Conservation (phyloP, 2,888 invertebrate genomes). For the Polia nebulosa region DNA sequence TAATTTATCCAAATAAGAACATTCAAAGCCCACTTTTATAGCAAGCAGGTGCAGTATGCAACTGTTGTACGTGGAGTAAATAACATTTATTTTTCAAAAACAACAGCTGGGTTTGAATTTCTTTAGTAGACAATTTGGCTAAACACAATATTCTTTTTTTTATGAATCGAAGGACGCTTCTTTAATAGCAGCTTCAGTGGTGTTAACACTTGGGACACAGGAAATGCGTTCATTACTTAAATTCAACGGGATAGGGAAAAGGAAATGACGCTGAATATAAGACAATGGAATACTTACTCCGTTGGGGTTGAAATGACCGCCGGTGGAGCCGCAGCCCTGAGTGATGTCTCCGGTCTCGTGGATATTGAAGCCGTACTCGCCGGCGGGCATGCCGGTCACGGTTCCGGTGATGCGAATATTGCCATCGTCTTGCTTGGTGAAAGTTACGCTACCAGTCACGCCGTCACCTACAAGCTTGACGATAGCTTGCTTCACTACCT, state of each 20-base stretch:
- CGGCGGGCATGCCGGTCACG: constrained; percentile 91
- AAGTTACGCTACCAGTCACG: constrained; percentile 82
- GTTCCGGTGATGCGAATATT: constrained; percentile 92
- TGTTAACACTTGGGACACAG: background rate
- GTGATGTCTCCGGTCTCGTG: constrained; percentile 94
- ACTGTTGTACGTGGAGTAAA: too few relatives aligned
- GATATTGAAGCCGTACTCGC: constrained; percentile 94
- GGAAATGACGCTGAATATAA: background rate
- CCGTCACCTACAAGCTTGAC: constrained; percentile 70
- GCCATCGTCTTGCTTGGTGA: constrained; percentile 91
- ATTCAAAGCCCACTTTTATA: background rate
- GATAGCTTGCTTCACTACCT: constrained; percentile 72
- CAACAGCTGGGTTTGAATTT: too few relatives aligned
- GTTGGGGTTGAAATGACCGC: constrained; percentile 95
- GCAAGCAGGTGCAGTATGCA: too few relatives aligned
- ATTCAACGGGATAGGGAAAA: too few relatives aligned
- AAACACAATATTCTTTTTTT: background rate
- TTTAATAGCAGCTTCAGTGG: background rate
- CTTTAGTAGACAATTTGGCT: background rate
- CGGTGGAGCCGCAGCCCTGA: constrained; percentile 93
- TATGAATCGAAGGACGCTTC: background rate
- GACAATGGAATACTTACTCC: constrained; percentile 89
- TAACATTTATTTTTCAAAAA: too few relatives aligned
- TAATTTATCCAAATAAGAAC: background rate
- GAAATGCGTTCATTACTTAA: too few relatives aligned